These are phyloP conservation scores for Onychomys leucogaster DNA, from an alignment of 2,797 vertebrate genomes.

Conservation along the genomic window DNA sequence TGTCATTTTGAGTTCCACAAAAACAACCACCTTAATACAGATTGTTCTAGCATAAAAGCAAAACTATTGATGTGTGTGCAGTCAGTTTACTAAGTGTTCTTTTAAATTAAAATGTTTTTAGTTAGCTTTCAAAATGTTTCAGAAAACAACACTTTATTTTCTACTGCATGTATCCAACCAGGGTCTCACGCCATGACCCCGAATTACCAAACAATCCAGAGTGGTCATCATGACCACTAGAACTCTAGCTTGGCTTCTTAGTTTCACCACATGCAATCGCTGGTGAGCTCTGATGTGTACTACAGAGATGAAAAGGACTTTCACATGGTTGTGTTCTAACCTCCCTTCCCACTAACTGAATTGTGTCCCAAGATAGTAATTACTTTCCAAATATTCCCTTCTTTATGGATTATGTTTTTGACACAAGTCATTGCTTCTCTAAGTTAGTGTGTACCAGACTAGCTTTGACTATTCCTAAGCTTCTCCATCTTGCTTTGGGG, in stretches of 20 bases:
- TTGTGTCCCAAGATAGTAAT: not conserved
- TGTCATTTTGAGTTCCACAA: constrained; percentile 46
- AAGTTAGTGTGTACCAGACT: not conserved
- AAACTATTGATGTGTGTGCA: not conserved
- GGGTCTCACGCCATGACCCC: not conserved
- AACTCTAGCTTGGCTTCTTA: not conserved
- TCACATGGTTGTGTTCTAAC: not conserved
- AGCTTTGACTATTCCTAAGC: not conserved
- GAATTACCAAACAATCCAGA: not conserved
- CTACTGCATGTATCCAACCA: not conserved
- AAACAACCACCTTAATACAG: constrained; percentile 42
- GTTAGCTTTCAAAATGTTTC: constrained; percentile 22
- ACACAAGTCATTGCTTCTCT: not conserved
- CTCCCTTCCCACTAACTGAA: not conserved
- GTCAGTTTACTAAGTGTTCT: constrained; percentile 9
- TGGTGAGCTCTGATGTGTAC: not conserved
- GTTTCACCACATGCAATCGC: not conserved
- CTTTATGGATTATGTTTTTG: not conserved
- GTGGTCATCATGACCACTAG: not conserved
- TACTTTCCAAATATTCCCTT: not conserved
- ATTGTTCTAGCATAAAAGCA: constrained; percentile 44
- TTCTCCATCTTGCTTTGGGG: not conserved
- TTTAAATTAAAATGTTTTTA: constrained; percentile 1
- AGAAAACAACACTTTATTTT: not conserved
- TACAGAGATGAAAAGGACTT: not conserved